phyloP scores from a whole-genome alignment of 2,888 invertebrate genomes.

The Melinaea marsaeus region DNA sequence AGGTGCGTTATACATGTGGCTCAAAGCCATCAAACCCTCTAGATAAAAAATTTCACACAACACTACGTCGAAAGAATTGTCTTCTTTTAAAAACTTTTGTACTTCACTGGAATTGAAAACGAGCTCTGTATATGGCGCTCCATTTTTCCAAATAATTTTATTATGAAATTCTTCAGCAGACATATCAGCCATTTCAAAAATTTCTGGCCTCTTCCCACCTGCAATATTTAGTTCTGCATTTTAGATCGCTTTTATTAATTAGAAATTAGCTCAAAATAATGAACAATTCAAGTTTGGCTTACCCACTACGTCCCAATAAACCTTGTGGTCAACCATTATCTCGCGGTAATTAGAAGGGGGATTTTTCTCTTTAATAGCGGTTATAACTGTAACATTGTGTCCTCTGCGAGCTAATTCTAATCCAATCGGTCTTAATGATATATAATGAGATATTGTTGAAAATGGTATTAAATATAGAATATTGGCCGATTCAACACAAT shows the following conservation, averaged over 20 bases:
- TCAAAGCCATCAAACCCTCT: constrained; percentile 61
- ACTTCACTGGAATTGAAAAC: constrained; percentile 52
- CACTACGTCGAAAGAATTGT: constrained; percentile 63
- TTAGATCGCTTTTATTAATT: too few relatives aligned
- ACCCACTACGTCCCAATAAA: constrained; percentile 66
- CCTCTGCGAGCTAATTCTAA: constrained; percentile 70
- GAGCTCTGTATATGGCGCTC: constrained; percentile 54
- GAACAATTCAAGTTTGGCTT: constrained; percentile 26
- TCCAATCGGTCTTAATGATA: constrained; percentile 65
- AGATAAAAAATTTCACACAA: constrained; percentile 68
- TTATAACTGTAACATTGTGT: constrained; percentile 73
- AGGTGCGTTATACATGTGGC: constrained; percentile 65
- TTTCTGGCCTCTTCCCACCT: constrained; percentile 60
- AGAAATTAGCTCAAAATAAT: neutral
- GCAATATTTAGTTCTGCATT: constrained; percentile 28
- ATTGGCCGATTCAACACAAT: constrained; percentile 46
- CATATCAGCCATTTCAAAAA: constrained; percentile 58
- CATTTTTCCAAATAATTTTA: constrained; percentile 34
- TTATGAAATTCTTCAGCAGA: constrained; percentile 59
- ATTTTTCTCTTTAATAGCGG: constrained; percentile 52
- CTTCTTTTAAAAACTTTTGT: constrained; percentile 47
- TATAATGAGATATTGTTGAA: constrained; percentile 69
- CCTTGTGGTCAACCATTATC: constrained; percentile 52
- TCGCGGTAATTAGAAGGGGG: constrained; percentile 61
- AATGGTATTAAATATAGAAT: constrained; percentile 72